Evolutionary conservation across 37 sponge, comb jelly and placozoan genomes (phyloP).

Genomic region (Spongia lamella): DNA sequence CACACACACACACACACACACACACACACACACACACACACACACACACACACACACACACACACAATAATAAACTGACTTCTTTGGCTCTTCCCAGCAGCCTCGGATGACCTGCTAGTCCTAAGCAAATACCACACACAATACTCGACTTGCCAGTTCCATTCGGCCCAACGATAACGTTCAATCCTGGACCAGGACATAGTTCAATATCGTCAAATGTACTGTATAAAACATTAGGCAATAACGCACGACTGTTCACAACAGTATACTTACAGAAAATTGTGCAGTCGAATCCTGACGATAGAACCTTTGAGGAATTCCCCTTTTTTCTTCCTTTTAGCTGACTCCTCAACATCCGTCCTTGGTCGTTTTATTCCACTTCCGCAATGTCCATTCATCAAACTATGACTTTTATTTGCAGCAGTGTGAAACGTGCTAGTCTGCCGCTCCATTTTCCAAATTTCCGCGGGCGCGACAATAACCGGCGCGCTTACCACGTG

Average conservation of each 20-base stretch:
- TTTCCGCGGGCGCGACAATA: no score
- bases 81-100: conserved; percentile 94
- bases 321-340: neutral
- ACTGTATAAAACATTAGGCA: neutral
- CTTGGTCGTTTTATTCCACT: neutral
- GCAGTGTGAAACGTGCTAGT: no score
- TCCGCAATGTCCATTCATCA: no score
- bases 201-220: conserved; percentile 88
- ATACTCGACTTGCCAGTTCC: conserved; percentile 97
- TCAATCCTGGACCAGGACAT: conserved; percentile 72
- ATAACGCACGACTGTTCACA: neutral
- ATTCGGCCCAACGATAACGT: conserved; percentile 94
- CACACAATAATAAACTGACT: conserved; percentile 65
- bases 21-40: neutral
- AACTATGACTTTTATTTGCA: no score
- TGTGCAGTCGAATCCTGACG: conserved; percentile 37
- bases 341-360: neutral
- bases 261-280: conserved; percentile 62
- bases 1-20: conserved; percentile 10
- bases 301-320: conserved; percentile 48
- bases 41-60: neutral
- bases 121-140: conserved; percentile 96
- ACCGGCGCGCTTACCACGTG: no score
- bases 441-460: no score
- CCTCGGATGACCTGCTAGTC: conserved; percentile 81